phyloP scores from a whole-genome alignment of 1,140 invertebrate species.

The Acarapis woodi region DNA sequence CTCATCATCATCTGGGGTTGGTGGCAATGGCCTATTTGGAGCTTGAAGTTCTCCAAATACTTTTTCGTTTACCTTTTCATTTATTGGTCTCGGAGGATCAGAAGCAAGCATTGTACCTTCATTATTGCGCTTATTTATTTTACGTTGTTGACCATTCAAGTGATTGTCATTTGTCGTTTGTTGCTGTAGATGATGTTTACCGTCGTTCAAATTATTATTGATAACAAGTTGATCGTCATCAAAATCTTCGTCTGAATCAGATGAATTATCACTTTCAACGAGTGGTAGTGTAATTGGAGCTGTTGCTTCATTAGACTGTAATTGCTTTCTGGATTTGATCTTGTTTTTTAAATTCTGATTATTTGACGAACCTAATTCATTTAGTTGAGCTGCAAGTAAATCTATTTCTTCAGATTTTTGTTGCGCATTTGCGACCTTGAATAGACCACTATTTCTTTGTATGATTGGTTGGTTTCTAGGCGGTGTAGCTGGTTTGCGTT shows the following conservation, averaged over 20 bases:
- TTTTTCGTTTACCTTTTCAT: conserved; percentile 20
- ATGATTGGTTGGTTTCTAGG: conserved; percentile 15
- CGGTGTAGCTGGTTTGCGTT: conserved; percentile 24
- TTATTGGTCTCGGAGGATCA: conserved; percentile 84
- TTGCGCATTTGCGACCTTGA: conserved; percentile 12
- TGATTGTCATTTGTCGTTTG: conserved; percentile 3
- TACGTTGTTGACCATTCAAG: conserved; percentile 3
- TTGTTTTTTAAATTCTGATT: conserved; percentile 3
- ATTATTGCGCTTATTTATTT: conserved; percentile 24
- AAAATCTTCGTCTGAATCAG: not conserved
- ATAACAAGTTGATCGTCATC: not conserved
- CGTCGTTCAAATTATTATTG: conserved; percentile 5
- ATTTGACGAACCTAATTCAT: conserved; percentile 48
- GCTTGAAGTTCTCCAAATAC: conserved; percentile 8
- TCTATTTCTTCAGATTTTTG: conserved; percentile 35
- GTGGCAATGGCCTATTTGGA: conserved; percentile 29
- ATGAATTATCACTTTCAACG: not conserved
- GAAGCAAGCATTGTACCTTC: conserved; percentile 80
- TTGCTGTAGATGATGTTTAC: conserved; percentile 4
- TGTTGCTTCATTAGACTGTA: conserved; percentile 6
- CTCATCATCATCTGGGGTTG: conserved; percentile 37
- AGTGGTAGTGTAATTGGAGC: not conserved
- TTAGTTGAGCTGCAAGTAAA: conserved; percentile 64
- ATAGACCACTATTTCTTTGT: conserved; percentile 12
- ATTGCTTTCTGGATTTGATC: conserved; percentile 1